A percentile compares a stretch with the other conserved stretches of the same genome.
These are phyloP conservation scores for Allolobophora icterica DNA, from an alignment of 2,888 invertebrate species.

Conservation along the genomic window DNA sequence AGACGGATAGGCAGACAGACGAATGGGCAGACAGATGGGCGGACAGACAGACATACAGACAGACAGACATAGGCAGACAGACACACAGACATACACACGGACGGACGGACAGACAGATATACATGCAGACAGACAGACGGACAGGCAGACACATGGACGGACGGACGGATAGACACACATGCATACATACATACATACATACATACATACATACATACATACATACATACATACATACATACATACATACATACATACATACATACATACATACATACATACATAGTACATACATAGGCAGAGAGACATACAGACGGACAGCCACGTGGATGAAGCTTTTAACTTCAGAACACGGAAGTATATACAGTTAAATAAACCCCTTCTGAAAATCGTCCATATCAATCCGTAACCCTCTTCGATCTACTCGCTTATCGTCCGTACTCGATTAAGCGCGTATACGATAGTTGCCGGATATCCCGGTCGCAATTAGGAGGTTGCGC, in stretches of 20 bases:
- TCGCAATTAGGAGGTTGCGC: background rate
- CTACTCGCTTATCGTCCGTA: background rate
- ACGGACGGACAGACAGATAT: background rate
- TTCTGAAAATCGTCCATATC: background rate
- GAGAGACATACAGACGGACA: background rate
- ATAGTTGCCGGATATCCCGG: background rate
- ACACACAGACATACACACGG: background rate
- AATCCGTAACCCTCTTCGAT: background rate
- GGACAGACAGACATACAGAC: too few relatives aligned
- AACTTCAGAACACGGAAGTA: background rate
- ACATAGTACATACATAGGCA: background rate
- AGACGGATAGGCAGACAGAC: too few relatives aligned
- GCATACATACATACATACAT: background rate
- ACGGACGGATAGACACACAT: background rate
- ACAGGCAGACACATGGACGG: background rate
- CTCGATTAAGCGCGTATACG: background rate
- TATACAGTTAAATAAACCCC: background rate
- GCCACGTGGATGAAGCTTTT: background rate
- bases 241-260: background rate
- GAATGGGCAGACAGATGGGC: too few relatives aligned
- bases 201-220: background rate
- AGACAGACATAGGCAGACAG: background rate
- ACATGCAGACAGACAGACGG: background rate
- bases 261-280: background rate
- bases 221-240: background rate